Conservation (phyloP, 2,113 vertebrate species). For the Melospiza georgiana region DNA sequence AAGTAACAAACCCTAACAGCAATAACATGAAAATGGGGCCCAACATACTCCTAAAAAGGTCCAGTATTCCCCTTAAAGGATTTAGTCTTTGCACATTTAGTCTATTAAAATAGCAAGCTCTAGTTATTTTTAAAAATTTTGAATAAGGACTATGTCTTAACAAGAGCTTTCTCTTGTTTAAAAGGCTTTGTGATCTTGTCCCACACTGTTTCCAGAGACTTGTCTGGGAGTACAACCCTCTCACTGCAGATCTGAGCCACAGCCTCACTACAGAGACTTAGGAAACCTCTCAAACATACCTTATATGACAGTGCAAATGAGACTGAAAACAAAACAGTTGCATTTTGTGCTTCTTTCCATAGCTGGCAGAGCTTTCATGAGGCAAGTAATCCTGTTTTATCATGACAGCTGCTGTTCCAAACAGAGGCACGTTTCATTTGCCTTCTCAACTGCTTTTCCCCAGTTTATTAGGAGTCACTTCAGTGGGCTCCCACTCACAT, state of each 20-base stretch:
- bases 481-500: background rate
- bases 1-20: background rate
- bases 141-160: background rate
- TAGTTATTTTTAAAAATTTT: background rate
- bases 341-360: background rate
- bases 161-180: background rate
- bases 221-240: background rate
- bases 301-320: background rate
- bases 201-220: background rate
- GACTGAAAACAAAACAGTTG: background rate
- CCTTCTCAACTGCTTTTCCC: background rate
- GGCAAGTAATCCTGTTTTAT: background rate
- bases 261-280: background rate
- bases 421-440: background rate
- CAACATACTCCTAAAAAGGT: background rate
- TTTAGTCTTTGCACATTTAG: background rate
- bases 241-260: background rate
- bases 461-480: background rate
- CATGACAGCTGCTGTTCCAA: background rate
- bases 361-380: background rate
- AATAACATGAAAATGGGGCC: background rate
- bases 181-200: background rate
- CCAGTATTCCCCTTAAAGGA: background rate
- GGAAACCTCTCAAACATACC: background rate
- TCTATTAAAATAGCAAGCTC: background rate